phyloP scores from a whole-genome alignment of 2,797 vertebrate genomes.

The Cetoscarus ocellatus region DNA sequence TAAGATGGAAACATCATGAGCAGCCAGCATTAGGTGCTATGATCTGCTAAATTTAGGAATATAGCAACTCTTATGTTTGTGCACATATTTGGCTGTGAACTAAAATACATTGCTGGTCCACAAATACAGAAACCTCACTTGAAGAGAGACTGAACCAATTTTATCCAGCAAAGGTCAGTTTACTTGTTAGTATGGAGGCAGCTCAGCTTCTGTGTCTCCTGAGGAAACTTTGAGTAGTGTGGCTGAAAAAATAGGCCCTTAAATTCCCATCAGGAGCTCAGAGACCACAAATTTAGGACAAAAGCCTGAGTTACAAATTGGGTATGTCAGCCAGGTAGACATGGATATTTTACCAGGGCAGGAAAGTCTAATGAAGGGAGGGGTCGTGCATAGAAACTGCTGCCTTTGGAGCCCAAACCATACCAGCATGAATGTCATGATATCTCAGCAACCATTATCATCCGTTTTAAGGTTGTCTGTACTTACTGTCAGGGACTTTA shows the following conservation, averaged over 20 bases:
- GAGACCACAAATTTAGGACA: not conserved
- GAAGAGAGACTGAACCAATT: not conserved
- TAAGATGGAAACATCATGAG: too few species aligned
- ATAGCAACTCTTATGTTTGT: too few species aligned
- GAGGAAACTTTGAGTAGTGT: not conserved
- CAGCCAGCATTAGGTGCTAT: too few species aligned
- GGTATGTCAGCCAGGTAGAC: not conserved
- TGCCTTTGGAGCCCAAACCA: too few species aligned
- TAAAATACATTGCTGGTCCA: not conserved
- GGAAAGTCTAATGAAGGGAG: not conserved
- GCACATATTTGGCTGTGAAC: not conserved
- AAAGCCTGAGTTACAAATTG: conserved; percentile 3
- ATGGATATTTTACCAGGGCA: not conserved
- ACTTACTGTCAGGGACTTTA: too few species aligned
- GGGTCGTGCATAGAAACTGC: not conserved
- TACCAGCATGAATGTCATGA: too few species aligned
- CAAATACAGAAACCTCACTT: not conserved
- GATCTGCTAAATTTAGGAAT: too few species aligned
- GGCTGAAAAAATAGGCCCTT: not conserved
- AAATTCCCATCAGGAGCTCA: not conserved
- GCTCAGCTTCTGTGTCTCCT: not conserved
- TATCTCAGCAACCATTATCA: too few species aligned
- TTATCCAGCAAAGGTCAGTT: conserved; percentile 2
- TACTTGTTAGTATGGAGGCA: not conserved
- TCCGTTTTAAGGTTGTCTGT: too few species aligned